Evolutionary conservation across 2,797 vertebrate genomes (phyloP).

Genomic region (Myotis daubentonii): DNA sequence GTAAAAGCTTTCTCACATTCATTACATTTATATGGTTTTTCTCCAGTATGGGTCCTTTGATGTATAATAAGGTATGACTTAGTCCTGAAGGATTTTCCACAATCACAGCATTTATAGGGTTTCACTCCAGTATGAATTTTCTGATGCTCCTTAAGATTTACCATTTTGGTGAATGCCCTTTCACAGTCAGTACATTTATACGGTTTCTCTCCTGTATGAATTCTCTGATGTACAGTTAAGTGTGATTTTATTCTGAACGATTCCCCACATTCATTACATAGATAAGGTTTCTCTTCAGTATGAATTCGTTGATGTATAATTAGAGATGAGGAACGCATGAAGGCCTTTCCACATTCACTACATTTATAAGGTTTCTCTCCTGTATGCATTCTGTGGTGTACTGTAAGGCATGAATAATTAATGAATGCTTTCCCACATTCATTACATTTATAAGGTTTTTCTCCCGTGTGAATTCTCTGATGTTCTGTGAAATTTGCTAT

Average conservation of each 20-base stretch:
- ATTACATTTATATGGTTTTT: constrained; percentile 74
- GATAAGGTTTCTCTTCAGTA: constrained; percentile 76
- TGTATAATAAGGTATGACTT: constrained; percentile 72
- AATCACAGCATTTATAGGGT: constrained; percentile 60
- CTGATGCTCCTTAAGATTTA: constrained; percentile 74
- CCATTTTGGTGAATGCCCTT: constrained; percentile 70
- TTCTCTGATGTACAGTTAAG: constrained; percentile 71
- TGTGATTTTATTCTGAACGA: constrained; percentile 74
- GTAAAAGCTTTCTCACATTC: constrained; percentile 75
- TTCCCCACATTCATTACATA: constrained; percentile 72
- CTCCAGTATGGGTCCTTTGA: constrained; percentile 73
- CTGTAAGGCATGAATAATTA: constrained; percentile 70
- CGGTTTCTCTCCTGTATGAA: constrained; percentile 75
- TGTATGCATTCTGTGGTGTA: constrained; percentile 72
- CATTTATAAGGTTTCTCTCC: constrained; percentile 76
- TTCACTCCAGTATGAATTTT: constrained; percentile 74
- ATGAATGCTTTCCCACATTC: constrained; percentile 74
- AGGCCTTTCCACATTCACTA: constrained; percentile 71
- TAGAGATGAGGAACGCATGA: constrained; percentile 64
- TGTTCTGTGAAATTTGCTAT: constrained; percentile 74
- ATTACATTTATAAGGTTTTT: constrained; percentile 74
- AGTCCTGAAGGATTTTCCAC: constrained; percentile 70
- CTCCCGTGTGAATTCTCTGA: constrained; percentile 74
- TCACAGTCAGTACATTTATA: constrained; percentile 71
- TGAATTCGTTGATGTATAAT: constrained; percentile 74